Evolutionary conservation across 1,140 invertebrate genomes (phyloP).

Genomic region (Sminthurinus signatus): DNA sequence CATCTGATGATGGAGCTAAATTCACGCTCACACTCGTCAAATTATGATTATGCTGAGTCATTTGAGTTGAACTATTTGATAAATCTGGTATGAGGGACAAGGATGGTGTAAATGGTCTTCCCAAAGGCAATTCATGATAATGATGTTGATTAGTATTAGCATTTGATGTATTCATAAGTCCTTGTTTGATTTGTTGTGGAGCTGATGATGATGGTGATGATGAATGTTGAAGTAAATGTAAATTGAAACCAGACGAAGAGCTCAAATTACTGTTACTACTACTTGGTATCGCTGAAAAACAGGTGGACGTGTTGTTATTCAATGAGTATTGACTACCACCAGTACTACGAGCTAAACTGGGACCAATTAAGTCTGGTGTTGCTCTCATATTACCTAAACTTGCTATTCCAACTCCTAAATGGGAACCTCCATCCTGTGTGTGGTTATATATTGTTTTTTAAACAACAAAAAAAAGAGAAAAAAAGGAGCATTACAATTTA

Average conservation of each 20-base stretch:
- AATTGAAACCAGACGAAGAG: slow-evolving; percentile 26
- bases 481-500: no score
- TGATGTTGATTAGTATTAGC: neutral
- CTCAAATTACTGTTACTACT: slow-evolving; percentile 9
- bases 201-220: neutral
- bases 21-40: slow-evolving; percentile 6
- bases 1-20: slow-evolving; percentile 44
- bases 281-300: slow-evolving; percentile 10
- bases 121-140: slow-evolving; percentile 20
- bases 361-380: slow-evolving; percentile 33
- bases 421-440: slow-evolving; percentile 25
- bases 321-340: slow-evolving; percentile 37
- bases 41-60: slow-evolving; percentile 19
- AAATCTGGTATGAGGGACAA: neutral
- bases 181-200: neutral
- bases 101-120: slow-evolving; percentile 7
- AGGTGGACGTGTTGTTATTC: slow-evolving; percentile 33
- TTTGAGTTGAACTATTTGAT: neutral
- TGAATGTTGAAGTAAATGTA: slow-evolving; percentile 22
- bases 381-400: slow-evolving; percentile 16
- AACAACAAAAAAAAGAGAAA: neutral
- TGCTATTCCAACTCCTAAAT: slow-evolving; percentile 4
- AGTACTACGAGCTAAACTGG: slow-evolving; percentile 14
- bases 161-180: neutral
- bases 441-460: neutral